Conservation (phyloP, 2,888 invertebrate genomes). For the Periphyllus acericola region DNA sequence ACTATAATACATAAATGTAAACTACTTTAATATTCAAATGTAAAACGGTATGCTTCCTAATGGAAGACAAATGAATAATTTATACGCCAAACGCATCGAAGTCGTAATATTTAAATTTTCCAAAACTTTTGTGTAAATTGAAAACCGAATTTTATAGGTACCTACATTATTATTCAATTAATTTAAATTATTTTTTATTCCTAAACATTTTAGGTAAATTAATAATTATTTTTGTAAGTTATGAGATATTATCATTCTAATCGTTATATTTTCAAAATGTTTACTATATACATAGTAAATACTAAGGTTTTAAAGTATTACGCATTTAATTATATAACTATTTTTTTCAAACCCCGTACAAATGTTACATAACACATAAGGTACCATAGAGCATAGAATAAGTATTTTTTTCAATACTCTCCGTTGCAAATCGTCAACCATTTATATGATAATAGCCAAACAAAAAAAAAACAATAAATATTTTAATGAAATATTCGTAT, state of each 20-base stretch:
- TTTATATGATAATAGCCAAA: background rate
- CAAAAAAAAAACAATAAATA: background rate
- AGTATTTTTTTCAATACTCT: background rate
- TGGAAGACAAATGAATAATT: no score
- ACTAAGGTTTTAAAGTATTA: background rate
- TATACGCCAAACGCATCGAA: no score
- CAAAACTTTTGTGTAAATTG: background rate
- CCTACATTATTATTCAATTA: no score
- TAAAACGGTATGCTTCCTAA: no score
- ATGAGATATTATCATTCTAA: background rate
- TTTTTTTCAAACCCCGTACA: background rate
- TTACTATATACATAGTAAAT: background rate
- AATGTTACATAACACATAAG: background rate
- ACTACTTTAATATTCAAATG: no score
- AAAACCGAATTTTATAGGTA: background rate
- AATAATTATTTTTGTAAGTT: background rate
- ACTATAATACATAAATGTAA: no score
- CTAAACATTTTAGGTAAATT: background rate
- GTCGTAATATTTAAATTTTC: background rate
- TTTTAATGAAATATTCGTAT: background rate
- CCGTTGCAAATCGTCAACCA: background rate
- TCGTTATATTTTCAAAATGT: background rate
- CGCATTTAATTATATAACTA: slow-evolving; percentile 9
- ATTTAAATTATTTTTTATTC: background rate
- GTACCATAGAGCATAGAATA: background rate